Conservation (phyloP, 2,797 vertebrate genomes). For the Diceros bicornis region DNA sequence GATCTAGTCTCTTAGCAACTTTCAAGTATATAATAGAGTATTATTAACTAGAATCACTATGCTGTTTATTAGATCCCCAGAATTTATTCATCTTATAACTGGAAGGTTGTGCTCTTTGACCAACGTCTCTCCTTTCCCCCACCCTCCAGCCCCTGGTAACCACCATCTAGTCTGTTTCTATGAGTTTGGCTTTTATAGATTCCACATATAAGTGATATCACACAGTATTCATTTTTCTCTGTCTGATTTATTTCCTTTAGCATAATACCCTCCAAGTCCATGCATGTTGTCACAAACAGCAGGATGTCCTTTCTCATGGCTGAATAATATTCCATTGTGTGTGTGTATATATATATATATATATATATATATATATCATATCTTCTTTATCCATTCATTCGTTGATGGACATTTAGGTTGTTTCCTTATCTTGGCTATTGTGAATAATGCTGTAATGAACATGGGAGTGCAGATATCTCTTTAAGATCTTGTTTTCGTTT, state of each 20-base stretch:
- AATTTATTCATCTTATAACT: not conserved
- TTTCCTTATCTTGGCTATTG: not conserved
- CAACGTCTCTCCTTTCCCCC: not conserved
- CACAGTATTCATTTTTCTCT: not conserved
- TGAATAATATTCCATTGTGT: not conserved
- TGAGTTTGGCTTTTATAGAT: not conserved
- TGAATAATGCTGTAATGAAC: not conserved
- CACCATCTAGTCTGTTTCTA: not conserved
- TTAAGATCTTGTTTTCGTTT: not conserved
- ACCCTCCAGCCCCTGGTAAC: not conserved
- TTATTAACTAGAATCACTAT: not conserved
- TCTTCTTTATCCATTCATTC: not conserved
- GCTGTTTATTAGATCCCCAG: not conserved
- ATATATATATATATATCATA: no score
- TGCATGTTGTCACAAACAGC: not conserved
- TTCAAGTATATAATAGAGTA: not conserved
- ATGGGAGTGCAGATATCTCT: not conserved
- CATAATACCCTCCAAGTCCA: not conserved
- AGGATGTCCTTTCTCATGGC: not conserved
- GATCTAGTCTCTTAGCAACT: not conserved
- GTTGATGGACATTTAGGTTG: not conserved
- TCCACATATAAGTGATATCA: not conserved
- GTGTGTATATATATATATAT: no score
- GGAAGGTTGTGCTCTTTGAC: not conserved
- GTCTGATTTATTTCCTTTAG: not conserved